Evolutionary conservation across 2,113 vertebrate species (phyloP), one percentile per base, ranked within the genome.

Genomic region (Anolis sagrei): DNA sequence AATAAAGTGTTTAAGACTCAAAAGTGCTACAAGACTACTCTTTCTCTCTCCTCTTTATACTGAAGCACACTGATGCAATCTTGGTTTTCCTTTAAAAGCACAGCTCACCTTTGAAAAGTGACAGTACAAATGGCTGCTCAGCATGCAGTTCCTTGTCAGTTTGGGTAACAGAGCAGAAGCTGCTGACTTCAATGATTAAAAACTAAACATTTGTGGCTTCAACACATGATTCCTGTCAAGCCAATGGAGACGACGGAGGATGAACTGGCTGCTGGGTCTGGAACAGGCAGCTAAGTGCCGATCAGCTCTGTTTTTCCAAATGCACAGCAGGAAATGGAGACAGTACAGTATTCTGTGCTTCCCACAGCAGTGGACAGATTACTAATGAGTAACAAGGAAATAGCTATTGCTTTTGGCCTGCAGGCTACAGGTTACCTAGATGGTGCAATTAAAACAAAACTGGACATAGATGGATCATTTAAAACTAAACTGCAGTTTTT

Each of bases 121-220:
- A 72, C 66, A 78, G 66, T 79, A 48, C 49, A n/a, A 54, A 79
- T 79, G 39, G 49, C 27, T 75, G 9, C 64, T 79, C 76, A 44
- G n/a, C 76, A 70, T 72, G 66, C 64, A 58, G 34, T 19, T 58
- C 51, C 49, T 58, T 61, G 61, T 49, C 76, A 78, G 3, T 70
- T 48, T 32, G 25, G 76, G 27, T 44, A 70, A 58, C 39, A 18
- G 76, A 70, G 34, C 39, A 8, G 51, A 58, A 61, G 51, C 49
- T 72, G 66, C 75, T 61, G 72, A 44, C 34, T 61, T 79, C 27
- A 21, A 34, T 48, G 49, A 85, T 54, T 23, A 58, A 81, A 58
- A 76, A 75, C n/a, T 44, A 79, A 72, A 32, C 29, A 25, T 16
- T 32, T 58, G 80, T 58, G 54, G 83, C 18, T 85, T 85, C 70